Conservation (phyloP, 2,797 vertebrate genomes). For the Tympanoctomys barrerae region DNA sequence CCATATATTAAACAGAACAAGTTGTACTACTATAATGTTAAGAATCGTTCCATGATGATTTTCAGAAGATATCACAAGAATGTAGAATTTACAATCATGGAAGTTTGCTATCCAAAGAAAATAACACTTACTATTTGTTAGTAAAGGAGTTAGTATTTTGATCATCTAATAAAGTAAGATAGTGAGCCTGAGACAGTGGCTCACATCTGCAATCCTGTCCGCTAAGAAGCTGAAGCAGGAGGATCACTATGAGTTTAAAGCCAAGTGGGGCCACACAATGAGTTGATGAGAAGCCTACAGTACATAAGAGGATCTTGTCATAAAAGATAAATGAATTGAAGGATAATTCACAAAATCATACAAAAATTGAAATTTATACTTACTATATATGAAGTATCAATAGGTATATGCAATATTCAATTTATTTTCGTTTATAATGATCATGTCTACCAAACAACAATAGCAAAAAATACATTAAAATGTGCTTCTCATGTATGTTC, state of each 20-base stretch:
- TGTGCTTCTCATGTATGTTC: background rate
- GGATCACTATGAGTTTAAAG: background rate
- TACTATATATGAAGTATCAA: background rate
- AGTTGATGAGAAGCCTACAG: background rate
- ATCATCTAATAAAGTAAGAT: background rate
- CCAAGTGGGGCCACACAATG: no score
- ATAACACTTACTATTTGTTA: background rate
- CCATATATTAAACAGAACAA: background rate
- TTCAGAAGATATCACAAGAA: background rate
- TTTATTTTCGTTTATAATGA: slow-evolving; percentile 8
- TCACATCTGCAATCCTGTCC: background rate
- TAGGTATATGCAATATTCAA: background rate
- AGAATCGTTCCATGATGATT: background rate
- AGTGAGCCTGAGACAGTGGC: background rate
- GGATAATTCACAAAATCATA: background rate
- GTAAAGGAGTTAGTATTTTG: background rate
- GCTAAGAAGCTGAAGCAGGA: background rate
- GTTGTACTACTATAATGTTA: background rate
- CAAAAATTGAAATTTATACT: background rate
- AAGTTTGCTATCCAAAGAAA: background rate
- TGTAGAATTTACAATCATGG: background rate
- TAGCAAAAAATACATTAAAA: background rate
- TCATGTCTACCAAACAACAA: background rate
- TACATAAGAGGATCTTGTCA: background rate
- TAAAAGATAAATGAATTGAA: background rate